phyloP scores from a whole-genome alignment of 1,140 invertebrate genomes.

The Scylla paramamosain region DNA sequence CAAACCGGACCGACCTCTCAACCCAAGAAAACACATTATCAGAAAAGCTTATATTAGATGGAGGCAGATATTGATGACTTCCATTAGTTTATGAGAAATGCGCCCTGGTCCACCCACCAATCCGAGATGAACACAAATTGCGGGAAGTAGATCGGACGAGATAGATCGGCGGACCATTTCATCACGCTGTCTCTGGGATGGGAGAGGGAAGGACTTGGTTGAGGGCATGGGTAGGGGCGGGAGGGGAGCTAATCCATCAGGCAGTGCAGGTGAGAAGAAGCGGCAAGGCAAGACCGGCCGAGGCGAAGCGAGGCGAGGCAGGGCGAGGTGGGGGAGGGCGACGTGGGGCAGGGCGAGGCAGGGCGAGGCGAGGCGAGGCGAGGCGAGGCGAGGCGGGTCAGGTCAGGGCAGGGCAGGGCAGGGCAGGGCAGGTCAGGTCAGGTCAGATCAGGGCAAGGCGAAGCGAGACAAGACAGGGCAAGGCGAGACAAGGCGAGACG shows the following conservation, averaged over 20 bases:
- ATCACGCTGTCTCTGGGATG: neutral
- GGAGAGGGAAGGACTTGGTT: neutral
- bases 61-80: slow-evolving; percentile 11
- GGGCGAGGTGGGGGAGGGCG: no score
- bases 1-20: neutral
- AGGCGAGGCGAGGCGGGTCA: neutral
- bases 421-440: neutral
- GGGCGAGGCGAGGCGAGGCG: no score
- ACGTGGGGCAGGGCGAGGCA: no score
- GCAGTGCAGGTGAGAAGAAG: no score
- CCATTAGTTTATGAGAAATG: slow-evolving; percentile 23
- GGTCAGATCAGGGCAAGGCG: neutral
- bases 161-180: neutral
- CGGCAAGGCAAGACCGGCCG: no score
- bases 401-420: neutral
- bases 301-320: no score
- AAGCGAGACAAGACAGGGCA: neutral
- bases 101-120: neutral
- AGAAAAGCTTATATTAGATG: slow-evolving; percentile 6
- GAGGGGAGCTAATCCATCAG: no score
- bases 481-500: no score
- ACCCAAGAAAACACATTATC: neutral
- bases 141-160: neutral
- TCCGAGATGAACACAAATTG: slow-evolving; percentile 13
- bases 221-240: neutral